Evolutionary conservation across 1,140 invertebrate species (phyloP).

Genomic region (Ganaspis sp.): DNA sequence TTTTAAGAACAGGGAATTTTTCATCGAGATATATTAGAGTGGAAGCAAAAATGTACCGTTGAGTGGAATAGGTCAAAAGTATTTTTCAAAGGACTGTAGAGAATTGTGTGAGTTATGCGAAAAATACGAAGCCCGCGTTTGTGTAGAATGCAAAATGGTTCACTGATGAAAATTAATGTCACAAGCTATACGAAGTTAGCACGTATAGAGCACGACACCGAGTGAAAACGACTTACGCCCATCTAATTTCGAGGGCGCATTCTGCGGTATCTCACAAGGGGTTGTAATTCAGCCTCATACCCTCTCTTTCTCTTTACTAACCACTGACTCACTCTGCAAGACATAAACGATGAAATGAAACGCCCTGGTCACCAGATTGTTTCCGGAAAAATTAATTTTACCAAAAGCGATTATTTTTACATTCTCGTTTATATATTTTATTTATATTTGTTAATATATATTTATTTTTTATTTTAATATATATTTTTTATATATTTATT

Average conservation of each 20-base stretch:
- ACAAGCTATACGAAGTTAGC: slow-evolving; percentile 52
- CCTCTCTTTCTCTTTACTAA: slow-evolving; percentile 39
- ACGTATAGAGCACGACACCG: slow-evolving; percentile 53
- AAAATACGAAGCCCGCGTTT: too few species aligned
- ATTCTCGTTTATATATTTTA: too few species aligned
- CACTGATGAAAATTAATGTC: slow-evolving; percentile 53
- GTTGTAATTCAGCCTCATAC: slow-evolving; percentile 69
- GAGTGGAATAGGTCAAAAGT: too few species aligned
- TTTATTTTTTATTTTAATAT: too few species aligned
- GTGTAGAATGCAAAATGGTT: neutral
- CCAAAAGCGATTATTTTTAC: slow-evolving; percentile 33
- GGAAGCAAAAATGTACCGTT: too few species aligned
- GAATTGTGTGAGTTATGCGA: too few species aligned
- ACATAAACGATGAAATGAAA: slow-evolving; percentile 67
- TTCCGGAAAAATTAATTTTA: slow-evolving; percentile 39
- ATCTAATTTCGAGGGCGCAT: slow-evolving; percentile 75
- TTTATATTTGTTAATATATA: too few species aligned
- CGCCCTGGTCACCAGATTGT: slow-evolving; percentile 53
- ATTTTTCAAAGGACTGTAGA: too few species aligned
- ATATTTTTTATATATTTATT: too few species aligned
- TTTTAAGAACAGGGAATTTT: too few species aligned
- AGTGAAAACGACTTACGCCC: slow-evolving; percentile 71
- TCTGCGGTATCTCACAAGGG: slow-evolving; percentile 75
- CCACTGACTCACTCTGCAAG: slow-evolving; percentile 52
- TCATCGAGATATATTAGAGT: too few species aligned